phyloP scores from a whole-genome alignment of 2,888 invertebrate genomes.

The Ormyrus nitidulus region DNA sequence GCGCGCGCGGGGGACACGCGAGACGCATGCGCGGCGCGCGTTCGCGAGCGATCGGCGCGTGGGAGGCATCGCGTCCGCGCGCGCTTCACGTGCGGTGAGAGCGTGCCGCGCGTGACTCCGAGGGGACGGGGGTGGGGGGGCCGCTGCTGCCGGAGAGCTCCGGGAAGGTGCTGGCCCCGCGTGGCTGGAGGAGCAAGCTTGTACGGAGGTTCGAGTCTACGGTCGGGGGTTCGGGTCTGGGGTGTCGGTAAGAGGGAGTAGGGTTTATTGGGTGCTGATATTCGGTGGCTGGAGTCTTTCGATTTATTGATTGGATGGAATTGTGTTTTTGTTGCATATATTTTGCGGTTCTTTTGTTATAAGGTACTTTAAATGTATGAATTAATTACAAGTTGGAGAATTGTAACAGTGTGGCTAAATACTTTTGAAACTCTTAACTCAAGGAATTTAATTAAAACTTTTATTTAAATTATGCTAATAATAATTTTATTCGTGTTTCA shows the following conservation, averaged over 20 bases:
- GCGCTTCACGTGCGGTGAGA: slow-evolving; percentile 72
- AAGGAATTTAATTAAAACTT: too few species aligned
- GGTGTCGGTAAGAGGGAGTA: neutral
- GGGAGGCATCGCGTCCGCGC: slow-evolving; percentile 67
- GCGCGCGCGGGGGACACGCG: slow-evolving; percentile 42
- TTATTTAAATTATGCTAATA: too few species aligned
- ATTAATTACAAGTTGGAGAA: too few species aligned
- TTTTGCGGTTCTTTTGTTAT: too few species aligned
- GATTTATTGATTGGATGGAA: too few species aligned
- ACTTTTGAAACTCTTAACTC: too few species aligned
- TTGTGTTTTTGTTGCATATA: too few species aligned
- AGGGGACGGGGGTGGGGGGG: slow-evolving; percentile 12
- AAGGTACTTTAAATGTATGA: too few species aligned
- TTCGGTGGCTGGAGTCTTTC: too few species aligned
- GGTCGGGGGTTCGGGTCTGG: slow-evolving; percentile 9
- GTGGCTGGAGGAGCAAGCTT: neutral
- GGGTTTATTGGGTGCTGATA: too few species aligned
- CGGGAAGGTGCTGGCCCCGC: slow-evolving; percentile 53
- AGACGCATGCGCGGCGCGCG: slow-evolving; percentile 59
- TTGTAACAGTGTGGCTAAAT: too few species aligned
- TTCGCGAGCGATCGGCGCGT: slow-evolving; percentile 67
- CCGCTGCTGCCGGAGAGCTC: neutral
- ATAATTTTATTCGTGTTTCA: too few species aligned
- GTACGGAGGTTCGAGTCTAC: slow-evolving; percentile 16
- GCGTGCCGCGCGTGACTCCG: slow-evolving; percentile 69